phyloP scores from a whole-genome alignment of 2,113 vertebrate species.

The Centropus bengalensis region DNA sequence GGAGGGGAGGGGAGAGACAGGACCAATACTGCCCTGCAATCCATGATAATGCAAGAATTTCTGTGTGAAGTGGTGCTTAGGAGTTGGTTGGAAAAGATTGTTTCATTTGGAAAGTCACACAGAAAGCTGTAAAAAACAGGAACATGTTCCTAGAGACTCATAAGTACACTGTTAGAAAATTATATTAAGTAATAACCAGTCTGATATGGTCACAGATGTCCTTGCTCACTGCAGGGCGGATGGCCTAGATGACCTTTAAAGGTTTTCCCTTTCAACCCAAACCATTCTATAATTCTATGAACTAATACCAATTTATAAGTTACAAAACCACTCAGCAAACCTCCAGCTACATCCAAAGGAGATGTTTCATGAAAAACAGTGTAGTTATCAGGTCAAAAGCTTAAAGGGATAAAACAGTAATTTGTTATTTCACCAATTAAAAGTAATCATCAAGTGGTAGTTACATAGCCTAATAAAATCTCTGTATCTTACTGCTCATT shows the following conservation, averaged over 20 bases:
- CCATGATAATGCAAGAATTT: background rate
- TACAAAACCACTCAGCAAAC: background rate
- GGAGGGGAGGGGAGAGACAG: background rate
- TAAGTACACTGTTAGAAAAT: background rate
- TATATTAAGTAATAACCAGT: background rate
- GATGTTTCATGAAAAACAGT: background rate
- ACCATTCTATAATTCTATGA: background rate
- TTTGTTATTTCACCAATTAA: slow-evolving; percentile 55
- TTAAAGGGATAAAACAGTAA: slow-evolving; percentile 19
- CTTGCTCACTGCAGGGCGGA: background rate
- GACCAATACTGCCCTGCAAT: background rate
- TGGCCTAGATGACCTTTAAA: background rate
- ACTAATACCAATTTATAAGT: background rate
- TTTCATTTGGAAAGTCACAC: background rate
- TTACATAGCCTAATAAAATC: background rate
- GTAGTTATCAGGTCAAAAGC: slow-evolving; percentile 3
- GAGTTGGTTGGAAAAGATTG: background rate
- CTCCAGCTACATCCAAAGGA: background rate
- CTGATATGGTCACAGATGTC: background rate
- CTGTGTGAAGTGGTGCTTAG: background rate
- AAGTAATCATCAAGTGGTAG: background rate
- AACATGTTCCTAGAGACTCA: background rate
- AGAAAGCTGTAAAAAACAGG: background rate
- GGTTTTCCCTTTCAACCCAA: background rate
- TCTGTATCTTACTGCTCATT: slow-evolving; percentile 11